Base-by-base conservation (phyloP, 2,888 invertebrate species). In the Coenonympha glycerion region DNA sequence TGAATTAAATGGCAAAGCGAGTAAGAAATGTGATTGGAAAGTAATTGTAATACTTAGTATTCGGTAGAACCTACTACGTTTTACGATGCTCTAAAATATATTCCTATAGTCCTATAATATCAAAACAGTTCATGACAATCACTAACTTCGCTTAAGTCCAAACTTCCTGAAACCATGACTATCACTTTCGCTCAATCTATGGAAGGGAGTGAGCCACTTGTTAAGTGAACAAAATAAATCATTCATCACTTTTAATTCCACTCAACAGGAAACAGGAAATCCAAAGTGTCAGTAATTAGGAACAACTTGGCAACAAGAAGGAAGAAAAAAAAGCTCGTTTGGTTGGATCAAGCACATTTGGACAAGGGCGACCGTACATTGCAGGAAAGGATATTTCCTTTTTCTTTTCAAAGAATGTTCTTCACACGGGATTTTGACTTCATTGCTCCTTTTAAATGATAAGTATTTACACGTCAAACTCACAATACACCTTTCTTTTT, bases 201-300 rank as follows among this genome's bases (percentile, higher is more conserved):
- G 52, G 50, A 44, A 48, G 47, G 42, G 50, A 44, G n/a, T n/a
- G n/a, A n/a, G n/a, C 21, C 34, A 52, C 58, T 48, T 39, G 19
- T 34, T 28, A 52, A 55, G 47, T 56, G 48, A 53, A 52, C 47
- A 46, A 52, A 61, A 57, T 64, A 63, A 63, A 63, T 64, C 60
- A 63, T 65, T 62, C 57, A 58, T 58, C 58, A 63, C 59, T 54
- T 62, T 59, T 63, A 62, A 61, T 59, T 61, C 53, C 40, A 58
- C 59, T 62, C 56, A 59, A 50, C 63, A 63, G 63, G 64, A 62
- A 64, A 63, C 64, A 56, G 65, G 60, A 65, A 66, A 65, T 63
- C 61, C 56, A 41, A 58, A 66, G 60, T 54, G 58, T 57, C 53
- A 47, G 65, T 68, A 69, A 69, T 70, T 71, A 70, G 63, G 52